These are phyloP conservation scores for Xenops minutus DNA, from an alignment of 2,797 vertebrate genomes.

Conservation along the genomic window DNA sequence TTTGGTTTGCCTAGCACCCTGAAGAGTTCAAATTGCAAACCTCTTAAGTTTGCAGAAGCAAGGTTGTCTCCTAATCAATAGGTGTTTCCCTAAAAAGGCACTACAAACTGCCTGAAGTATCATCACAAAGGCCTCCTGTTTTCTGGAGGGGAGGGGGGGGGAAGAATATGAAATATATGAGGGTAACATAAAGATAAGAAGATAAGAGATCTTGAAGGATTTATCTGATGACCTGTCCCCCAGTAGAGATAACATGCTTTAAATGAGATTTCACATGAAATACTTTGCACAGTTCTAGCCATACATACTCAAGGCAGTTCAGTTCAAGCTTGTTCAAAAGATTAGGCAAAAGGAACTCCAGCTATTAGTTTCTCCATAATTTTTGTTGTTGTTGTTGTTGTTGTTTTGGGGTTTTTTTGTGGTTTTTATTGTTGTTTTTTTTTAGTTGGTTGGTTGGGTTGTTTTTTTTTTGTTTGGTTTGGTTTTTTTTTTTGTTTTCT, in stretches of 20 bases:
- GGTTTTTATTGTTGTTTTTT: no score
- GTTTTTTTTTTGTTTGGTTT: no score
- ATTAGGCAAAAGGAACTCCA: not conserved
- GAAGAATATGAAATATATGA: not conserved
- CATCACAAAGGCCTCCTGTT: not conserved
- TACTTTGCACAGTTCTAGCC: not conserved
- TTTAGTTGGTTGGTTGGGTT: no score
- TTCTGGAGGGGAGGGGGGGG: accelerated
- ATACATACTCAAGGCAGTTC: not conserved
- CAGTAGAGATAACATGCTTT: not conserved
- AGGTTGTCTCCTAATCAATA: not conserved
- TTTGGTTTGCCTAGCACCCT: not conserved
- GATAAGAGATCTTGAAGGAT: not conserved
- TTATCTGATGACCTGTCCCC: slow-evolving; percentile 6
- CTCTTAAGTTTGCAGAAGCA: not conserved
- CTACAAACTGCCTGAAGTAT: not conserved
- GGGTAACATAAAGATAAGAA: slow-evolving; percentile 1
- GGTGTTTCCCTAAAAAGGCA: not conserved
- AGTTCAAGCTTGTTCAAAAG: not conserved
- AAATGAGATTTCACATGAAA: not conserved
- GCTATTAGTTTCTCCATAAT: not conserved
- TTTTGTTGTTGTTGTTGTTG: not conserved
- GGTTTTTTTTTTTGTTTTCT: no score
- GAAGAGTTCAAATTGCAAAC: not conserved
- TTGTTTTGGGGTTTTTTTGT: no score